Percentiles rank a stretch among this genome's conserved stretches.
These are phyloP conservation scores for Pseudococcus jackbeardsleyi DNA, from an alignment of 2,888 invertebrate genomes.

Conservation along the genomic window DNA sequence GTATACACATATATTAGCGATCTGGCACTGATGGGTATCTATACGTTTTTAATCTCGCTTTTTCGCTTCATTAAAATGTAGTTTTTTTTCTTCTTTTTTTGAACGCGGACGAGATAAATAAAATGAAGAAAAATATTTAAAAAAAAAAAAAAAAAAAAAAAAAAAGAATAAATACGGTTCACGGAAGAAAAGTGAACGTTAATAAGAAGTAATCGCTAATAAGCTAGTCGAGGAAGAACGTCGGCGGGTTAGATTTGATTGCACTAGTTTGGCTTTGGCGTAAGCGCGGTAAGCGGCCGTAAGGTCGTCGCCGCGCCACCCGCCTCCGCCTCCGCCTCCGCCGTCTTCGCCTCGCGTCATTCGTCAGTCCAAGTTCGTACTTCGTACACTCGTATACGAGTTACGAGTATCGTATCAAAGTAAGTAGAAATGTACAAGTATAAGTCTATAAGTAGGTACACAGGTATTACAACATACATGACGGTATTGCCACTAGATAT, in stretches of 20 bases:
- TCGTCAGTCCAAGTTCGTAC: background rate
- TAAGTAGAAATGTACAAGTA: too few relatives aligned
- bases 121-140: background rate
- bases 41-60: background rate
- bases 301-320: background rate
- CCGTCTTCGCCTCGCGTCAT: too few relatives aligned
- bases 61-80: background rate
- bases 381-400: too few relatives aligned
- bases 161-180: background rate
- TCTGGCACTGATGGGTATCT: too few relatives aligned
- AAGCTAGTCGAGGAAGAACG: background rate
- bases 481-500: background rate
- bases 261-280: background rate
- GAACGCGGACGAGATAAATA: background rate
- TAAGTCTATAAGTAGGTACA: too few relatives aligned
- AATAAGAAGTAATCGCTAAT: background rate
- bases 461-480: background rate
- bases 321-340: background rate
- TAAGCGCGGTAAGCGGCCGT: background rate
- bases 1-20: too few relatives aligned
- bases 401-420: too few relatives aligned
- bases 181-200: conserved; percentile 29
- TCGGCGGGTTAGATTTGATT: conserved; percentile 12
- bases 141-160: background rate
- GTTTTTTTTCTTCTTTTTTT: too few relatives aligned